phyloP scores from a whole-genome alignment of 2,797 vertebrate species.

The Poeciliopsis presidionis region DNA sequence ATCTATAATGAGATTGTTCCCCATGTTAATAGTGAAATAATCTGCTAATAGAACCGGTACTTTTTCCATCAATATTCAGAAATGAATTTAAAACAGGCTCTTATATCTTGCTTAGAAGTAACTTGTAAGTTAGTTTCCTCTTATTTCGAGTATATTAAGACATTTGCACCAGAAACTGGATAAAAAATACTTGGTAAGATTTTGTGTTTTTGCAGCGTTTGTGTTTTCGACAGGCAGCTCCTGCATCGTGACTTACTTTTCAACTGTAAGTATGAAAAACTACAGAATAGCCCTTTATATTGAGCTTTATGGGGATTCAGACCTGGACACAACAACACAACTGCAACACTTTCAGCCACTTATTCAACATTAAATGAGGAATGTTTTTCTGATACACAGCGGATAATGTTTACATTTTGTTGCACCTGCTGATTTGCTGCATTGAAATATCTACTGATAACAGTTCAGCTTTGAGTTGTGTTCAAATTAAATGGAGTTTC shows the following conservation, averaged over 20 bases:
- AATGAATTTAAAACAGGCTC: too few species aligned
- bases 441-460: not conserved
- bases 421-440: not conserved
- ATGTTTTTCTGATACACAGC: not conserved
- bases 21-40: too few species aligned
- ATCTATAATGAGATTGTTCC: too few species aligned
- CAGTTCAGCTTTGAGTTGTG: not conserved
- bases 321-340: constrained; percentile 24
- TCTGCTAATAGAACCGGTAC: too few species aligned
- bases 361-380: not conserved
- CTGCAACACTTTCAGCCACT: constrained; percentile 27
- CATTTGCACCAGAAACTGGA: too few species aligned
- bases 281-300: constrained; percentile 7
- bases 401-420: not conserved
- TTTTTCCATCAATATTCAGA: too few species aligned
- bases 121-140: too few species aligned
- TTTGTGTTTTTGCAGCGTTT: not conserved
- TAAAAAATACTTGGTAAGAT: too few species aligned
- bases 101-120: too few species aligned
- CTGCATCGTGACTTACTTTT: not conserved
- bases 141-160: too few species aligned
- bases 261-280: not conserved
- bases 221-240: not conserved
- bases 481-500: not conserved
- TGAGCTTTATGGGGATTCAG: constrained; percentile 28